Percentiles rank a stretch among this genome's conserved stretches.
Evolutionary conservation across 1,140 invertebrate genomes (phyloP).

Genomic region (Ganaspis sp.): DNA sequence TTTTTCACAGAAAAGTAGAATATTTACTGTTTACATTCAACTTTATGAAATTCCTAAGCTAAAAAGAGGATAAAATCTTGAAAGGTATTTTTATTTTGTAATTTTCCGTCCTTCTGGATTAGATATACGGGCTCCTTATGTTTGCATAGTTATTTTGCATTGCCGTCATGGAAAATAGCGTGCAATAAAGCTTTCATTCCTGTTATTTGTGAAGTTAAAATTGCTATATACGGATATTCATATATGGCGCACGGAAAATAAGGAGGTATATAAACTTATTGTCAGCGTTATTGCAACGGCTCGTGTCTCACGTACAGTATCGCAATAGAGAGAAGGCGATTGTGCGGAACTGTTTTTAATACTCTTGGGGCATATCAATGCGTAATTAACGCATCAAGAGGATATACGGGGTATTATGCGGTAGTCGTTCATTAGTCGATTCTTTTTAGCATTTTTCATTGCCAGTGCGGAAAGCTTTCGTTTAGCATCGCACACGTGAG

Average conservation of each 20-base stretch:
- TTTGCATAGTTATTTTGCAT: constrained; percentile 3
- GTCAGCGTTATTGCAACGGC: not conserved
- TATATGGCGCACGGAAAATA: not conserved
- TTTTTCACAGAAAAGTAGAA: not conserved
- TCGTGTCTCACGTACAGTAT: not conserved
- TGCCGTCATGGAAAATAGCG: not conserved
- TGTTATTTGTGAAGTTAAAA: not conserved
- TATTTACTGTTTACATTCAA: not conserved
- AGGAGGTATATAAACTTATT: not conserved
- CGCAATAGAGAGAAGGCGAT: not conserved
- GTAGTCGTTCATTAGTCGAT: constrained; percentile 2
- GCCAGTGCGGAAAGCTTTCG: not conserved
- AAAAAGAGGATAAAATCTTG: not conserved
- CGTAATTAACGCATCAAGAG: constrained; percentile 1
- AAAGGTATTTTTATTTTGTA: not conserved
- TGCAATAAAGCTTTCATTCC: constrained; percentile 21
- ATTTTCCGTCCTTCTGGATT: not conserved
- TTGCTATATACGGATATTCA: not conserved
- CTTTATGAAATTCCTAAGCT: constrained; percentile 10
- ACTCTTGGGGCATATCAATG: constrained; percentile 12
- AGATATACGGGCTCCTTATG: not conserved
- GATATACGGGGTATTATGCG: not conserved
- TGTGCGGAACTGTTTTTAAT: constrained; percentile 20
- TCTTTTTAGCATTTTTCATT: not conserved
- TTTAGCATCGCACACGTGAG: constrained; percentile 33